Conservation (phyloP, 2,888 invertebrate species). For the Chrysolina oricalcia region DNA sequence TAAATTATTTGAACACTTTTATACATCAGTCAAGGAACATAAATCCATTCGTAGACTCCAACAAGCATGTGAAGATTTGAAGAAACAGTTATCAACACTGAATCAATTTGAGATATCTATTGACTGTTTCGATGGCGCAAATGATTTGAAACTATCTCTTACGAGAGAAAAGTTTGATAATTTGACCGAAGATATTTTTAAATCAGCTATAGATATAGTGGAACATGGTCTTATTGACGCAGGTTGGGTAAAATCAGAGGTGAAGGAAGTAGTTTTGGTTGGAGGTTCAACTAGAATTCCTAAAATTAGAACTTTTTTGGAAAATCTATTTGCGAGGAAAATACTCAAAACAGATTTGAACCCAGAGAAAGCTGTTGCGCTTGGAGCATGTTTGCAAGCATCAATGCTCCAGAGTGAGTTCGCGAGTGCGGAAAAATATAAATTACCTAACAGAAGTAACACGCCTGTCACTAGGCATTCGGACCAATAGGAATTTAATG, state of each 20-base stretch:
- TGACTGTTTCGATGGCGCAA: constrained; percentile 22
- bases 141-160: background rate
- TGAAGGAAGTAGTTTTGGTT: constrained; percentile 54
- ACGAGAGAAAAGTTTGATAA: background rate
- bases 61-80: constrained; percentile 34
- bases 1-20: constrained; percentile 41
- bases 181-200: background rate
- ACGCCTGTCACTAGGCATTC: constrained; percentile 55
- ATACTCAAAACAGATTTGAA: constrained; percentile 52
- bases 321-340: constrained; percentile 42
- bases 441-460: constrained; percentile 54
- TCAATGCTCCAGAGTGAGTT: constrained; percentile 40
- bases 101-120: constrained; percentile 31
- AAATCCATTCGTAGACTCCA: constrained; percentile 35
- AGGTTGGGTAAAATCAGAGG: constrained; percentile 40
- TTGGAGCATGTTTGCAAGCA: constrained; percentile 57
- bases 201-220: background rate
- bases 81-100: constrained; percentile 41
- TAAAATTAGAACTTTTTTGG: constrained; percentile 48
- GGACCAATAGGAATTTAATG: background rate
- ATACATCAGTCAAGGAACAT: constrained; percentile 20
- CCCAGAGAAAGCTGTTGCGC: constrained; percentile 58
- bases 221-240: constrained; percentile 44
- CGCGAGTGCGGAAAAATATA: constrained; percentile 41
- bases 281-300: constrained; percentile 58